phyloP scores from a whole-genome alignment of 2,888 invertebrate genomes.

The Sturmia bella region DNA sequence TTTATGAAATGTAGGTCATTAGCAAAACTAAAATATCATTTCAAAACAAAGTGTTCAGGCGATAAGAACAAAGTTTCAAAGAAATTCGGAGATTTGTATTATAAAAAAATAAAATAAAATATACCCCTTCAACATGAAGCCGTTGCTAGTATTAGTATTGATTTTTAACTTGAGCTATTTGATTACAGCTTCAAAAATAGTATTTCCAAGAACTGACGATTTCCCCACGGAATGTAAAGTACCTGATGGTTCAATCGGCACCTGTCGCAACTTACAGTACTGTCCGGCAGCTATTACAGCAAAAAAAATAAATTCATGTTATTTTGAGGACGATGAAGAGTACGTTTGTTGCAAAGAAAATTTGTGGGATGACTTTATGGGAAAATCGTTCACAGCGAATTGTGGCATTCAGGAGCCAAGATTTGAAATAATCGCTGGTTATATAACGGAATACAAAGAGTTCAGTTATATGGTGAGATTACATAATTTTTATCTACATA shows the following conservation, averaged over 20 bases:
- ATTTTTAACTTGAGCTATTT: neutral
- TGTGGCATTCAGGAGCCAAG: neutral
- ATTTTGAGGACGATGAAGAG: slow-evolving; percentile 68
- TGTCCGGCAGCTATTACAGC: slow-evolving; percentile 69
- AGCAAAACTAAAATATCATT: slow-evolving; percentile 33
- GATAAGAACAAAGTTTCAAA: slow-evolving; percentile 48
- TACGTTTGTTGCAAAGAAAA: slow-evolving; percentile 69
- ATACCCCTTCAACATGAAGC: slow-evolving; percentile 6
- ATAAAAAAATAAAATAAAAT: neutral
- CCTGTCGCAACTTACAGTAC: slow-evolving; percentile 65
- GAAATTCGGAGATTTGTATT: slow-evolving; percentile 28
- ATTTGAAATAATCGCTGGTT: slow-evolving; percentile 51
- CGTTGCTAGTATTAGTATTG: neutral
- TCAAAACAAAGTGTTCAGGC: slow-evolving; percentile 14
- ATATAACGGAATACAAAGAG: slow-evolving; percentile 61
- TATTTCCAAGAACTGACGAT: slow-evolving; percentile 65
- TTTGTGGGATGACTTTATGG: slow-evolving; percentile 38
- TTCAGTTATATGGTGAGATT: slow-evolving; percentile 69
- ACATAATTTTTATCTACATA: neutral
- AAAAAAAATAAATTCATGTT: slow-evolving; percentile 62
- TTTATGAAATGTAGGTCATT: slow-evolving; percentile 46
- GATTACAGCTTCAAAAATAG: slow-evolving; percentile 21
- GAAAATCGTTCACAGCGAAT: slow-evolving; percentile 28
- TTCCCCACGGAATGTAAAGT: slow-evolving; percentile 61
- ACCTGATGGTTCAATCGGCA: slow-evolving; percentile 56